Evolutionary conservation across 1,140 invertebrate species (phyloP).

Genomic region (Brachionus asplanchnoidis): DNA sequence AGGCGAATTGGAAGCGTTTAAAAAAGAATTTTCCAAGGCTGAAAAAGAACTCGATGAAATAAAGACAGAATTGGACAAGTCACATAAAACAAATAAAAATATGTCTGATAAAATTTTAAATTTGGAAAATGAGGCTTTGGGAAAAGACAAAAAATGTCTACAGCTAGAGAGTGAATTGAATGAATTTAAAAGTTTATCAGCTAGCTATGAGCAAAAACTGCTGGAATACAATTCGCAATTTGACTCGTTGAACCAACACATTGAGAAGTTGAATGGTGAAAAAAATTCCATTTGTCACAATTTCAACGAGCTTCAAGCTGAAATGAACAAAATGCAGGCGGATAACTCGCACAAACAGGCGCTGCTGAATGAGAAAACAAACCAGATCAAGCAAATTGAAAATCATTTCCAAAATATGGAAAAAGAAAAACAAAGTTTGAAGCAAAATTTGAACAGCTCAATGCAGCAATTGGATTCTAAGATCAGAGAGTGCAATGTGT

Average conservation of each 20-base stretch:
- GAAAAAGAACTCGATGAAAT: neutral
- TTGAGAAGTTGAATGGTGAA: neutral
- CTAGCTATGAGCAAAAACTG: neutral
- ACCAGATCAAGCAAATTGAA: conserved; percentile 18
- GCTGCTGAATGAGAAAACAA: neutral
- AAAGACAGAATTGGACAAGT: neutral
- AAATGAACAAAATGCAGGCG: neutral
- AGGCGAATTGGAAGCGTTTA: neutral
- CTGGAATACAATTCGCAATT: neutral
- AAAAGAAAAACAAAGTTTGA: conserved; percentile 27
- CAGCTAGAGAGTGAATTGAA: neutral
- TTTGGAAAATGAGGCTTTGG: neutral
- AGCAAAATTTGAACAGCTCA: neutral
- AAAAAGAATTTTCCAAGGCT: neutral
- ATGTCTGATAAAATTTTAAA: neutral
- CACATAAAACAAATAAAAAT: neutral
- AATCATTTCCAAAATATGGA: conserved; percentile 14
- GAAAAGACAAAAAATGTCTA: neutral
- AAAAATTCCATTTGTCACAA: neutral
- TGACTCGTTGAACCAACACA: neutral
- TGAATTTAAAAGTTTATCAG: neutral
- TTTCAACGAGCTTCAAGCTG: neutral
- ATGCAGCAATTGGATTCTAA: conserved; percentile 11
- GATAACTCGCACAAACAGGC: neutral
- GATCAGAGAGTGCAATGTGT: neutral